Percentiles rank a stretch among this genome's conserved stretches.
Evolutionary conservation across 2,888 invertebrate genomes (phyloP).

Genomic region (Acleris laterana): DNA sequence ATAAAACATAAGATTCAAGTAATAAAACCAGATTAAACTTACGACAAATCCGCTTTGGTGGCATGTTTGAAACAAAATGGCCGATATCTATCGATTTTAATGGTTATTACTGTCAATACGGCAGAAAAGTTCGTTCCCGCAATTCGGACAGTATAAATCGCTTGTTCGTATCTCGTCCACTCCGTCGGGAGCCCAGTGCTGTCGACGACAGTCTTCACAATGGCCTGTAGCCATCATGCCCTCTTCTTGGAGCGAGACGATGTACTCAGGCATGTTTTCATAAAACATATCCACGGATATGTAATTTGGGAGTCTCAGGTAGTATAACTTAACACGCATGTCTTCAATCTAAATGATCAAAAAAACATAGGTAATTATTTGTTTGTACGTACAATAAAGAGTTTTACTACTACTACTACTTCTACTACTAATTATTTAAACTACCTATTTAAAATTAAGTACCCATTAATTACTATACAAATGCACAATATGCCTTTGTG

Average conservation of each 20-base stretch:
- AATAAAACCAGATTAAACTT: no score
- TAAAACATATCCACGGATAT: not conserved
- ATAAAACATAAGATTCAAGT: no score
- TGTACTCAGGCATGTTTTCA: no score
- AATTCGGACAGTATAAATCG: not conserved
- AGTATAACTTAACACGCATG: not conserved
- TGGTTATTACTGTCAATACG: not conserved
- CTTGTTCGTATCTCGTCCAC: not conserved
- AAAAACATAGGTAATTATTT: slow-evolving; percentile 5
- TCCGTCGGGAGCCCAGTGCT: not conserved
- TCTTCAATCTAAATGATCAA: slow-evolving; percentile 13
- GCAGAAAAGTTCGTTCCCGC: not conserved
- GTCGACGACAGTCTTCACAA: slow-evolving; percentile 11
- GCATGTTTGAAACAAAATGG: no score
- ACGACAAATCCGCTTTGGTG: no score
- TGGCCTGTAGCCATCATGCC: slow-evolving; percentile 19
- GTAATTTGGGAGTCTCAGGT: slow-evolving; percentile 16
- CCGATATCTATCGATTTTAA: no score
- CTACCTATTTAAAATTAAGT: no score
- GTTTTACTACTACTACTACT: no score
- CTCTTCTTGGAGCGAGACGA: not conserved
- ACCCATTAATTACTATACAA: no score
- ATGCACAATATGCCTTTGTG: no score
- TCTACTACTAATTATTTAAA: no score
- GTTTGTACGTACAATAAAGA: not conserved